Base-by-base conservation (phyloP, 2,113 vertebrate genomes). In the Regulus satrapa region DNA sequence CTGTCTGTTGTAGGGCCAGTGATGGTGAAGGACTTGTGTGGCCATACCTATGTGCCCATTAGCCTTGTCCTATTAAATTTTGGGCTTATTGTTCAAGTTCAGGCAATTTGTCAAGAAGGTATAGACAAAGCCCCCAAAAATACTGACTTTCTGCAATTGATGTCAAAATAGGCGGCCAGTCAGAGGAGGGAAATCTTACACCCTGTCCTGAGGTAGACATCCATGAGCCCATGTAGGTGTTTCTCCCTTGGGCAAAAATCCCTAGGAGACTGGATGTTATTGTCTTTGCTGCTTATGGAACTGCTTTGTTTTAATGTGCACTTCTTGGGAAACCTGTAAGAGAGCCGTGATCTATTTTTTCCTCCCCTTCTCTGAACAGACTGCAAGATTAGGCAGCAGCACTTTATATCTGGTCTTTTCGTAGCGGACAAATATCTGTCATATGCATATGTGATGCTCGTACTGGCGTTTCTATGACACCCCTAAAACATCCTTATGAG, bases 391-490 rank as follows among this genome's bases (percentile, higher is more conserved):
- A 59, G 21, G 28, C 10, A 71, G 36, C 36, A 68, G 25, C 26
- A 29, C 25, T 86, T 81, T 74, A 1, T 52, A 36, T 36, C 48
- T 51, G 36, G 17, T 75, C 45, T 28, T 78, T 55, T 56, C 24
- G 29, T 56, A 52, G 32, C 25, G 29, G 49, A 14, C 40, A 64
- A 16, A 82, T 85, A 36, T 7, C 36, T 51, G 40, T 71, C 32
- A 28, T 43, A 5, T 29, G n/a, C 20, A 32, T 18, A 25, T 1
- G 1, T 49, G 51, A 26, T 76, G 19, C 11, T 95, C 0, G 0
- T 45, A 25, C 29, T 62, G 54, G 10, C 64, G 12, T 52, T 54
- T 54, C 41, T 45, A 14, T 69, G 67, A 62, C 34, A 49, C 12
- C 8, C 24, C 34, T 58, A 45, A 87, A 83, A 34, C 7, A 8